Conservation (phyloP, 1,140 invertebrate species). For the Lasaia peninsularis region DNA sequence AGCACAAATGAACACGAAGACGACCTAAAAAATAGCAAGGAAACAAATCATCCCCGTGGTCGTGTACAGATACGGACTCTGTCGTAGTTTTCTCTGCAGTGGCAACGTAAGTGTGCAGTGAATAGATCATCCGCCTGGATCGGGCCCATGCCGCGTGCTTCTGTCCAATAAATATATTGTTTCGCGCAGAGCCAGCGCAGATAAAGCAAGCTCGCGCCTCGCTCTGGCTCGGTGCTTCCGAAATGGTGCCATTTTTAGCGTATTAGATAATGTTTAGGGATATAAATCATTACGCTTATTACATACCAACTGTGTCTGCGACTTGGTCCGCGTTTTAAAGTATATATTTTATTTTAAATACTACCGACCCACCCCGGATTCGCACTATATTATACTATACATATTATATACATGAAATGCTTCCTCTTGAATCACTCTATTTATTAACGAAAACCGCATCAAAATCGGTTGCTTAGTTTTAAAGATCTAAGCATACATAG, state of each 20-base stretch:
- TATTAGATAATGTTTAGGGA: not conserved
- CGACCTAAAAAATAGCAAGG: conserved; percentile 2
- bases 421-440: too few species aligned
- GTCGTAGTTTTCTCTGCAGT: conserved; percentile 31
- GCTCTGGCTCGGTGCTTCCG: conserved; percentile 52
- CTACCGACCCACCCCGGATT: too few species aligned
- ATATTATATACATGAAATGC: too few species aligned
- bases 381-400: too few species aligned
- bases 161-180: conserved; percentile 76
- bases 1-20: conserved; percentile 13
- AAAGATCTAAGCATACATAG: too few species aligned
- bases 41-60: conserved; percentile 9
- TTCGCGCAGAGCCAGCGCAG: conserved; percentile 71
- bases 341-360: too few species aligned
- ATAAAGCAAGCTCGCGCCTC: conserved; percentile 74
- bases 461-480: too few species aligned
- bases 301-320: too few species aligned
- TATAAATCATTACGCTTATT: too few species aligned
- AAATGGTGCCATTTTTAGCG: conserved; percentile 35
- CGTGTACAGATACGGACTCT: conserved; percentile 12
- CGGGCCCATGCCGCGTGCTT: conserved; percentile 43
- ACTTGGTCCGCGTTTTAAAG: too few species aligned
- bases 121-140: conserved; percentile 65
- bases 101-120: conserved; percentile 42
- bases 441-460: too few species aligned